phyloP scores from a whole-genome alignment of 2,113 vertebrate species.

The Malurus melanocephalus region DNA sequence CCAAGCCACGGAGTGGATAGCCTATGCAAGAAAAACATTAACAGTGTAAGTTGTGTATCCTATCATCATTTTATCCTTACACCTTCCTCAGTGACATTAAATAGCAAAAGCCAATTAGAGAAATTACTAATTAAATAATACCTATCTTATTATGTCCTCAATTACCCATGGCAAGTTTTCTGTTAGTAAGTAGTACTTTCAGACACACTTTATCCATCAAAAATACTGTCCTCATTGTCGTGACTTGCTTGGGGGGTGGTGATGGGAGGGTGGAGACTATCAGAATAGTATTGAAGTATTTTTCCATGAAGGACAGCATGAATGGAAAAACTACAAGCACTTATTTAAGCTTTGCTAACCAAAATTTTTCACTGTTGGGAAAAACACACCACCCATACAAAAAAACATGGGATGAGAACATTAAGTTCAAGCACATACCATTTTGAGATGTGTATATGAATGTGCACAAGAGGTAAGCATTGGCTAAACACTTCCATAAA shows the following conservation, averaged over 20 bases:
- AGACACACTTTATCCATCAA: not conserved
- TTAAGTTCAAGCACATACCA: not conserved
- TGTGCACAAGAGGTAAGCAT: not conserved
- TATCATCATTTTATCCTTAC: not conserved
- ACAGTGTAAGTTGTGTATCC: not conserved
- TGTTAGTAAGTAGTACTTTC: not conserved
- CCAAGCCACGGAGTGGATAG: constrained; percentile 98
- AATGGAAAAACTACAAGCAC: not conserved
- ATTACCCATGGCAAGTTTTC: not conserved
- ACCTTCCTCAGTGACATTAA: not conserved
- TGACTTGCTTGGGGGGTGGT: not conserved
- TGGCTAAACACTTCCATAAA: not conserved
- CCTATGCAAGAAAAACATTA: constrained; percentile 65
- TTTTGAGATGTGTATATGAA: not conserved
- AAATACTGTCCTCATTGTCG: not conserved
- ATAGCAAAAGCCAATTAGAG: not conserved
- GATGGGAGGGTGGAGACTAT: no score
- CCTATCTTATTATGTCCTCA: not conserved
- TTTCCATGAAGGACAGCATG: not conserved
- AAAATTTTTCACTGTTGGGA: not conserved
- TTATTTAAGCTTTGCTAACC: not conserved
- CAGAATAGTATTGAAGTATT: not conserved
- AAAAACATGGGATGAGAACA: not conserved
- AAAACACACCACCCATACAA: not conserved
- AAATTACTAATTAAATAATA: not conserved